Evolutionary conservation across 2,888 invertebrate species (phyloP).

Genomic region (Xestia rhomboidea): DNA sequence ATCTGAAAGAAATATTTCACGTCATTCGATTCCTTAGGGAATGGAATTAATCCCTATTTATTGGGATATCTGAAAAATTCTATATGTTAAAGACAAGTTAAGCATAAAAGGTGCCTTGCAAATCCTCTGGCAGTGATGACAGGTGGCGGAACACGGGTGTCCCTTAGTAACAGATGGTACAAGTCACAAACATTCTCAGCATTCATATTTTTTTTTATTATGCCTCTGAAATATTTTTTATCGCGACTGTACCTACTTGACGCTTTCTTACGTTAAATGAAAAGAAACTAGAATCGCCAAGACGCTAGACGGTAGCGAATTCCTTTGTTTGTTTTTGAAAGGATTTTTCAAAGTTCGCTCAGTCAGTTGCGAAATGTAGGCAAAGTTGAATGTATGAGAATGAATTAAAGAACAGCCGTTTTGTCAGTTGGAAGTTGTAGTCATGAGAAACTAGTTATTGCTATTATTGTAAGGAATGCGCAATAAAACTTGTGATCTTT

Average conservation of each 20-base stretch:
- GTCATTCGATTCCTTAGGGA: conserved; percentile 15
- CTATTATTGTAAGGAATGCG: conserved; percentile 7
- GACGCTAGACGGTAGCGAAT: background rate
- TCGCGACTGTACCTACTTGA: background rate
- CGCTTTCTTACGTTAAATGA: background rate
- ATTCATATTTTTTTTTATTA: conserved; percentile 13
- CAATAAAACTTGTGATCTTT: conserved; percentile 12
- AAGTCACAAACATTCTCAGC: conserved; percentile 53
- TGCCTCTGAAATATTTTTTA: background rate
- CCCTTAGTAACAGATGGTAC: conserved; percentile 51
- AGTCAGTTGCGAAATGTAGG: conserved; percentile 9
- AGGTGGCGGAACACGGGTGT: conserved; percentile 68
- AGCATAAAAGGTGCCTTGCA: conserved; percentile 76
- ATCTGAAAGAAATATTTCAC: conserved; percentile 36
- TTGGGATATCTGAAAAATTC: conserved; percentile 66
- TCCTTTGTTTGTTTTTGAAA: conserved; percentile 24
- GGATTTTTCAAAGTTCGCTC: background rate
- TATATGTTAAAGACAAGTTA: conserved; percentile 81
- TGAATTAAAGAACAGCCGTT: conserved; percentile 14
- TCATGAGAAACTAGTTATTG: conserved; percentile 29
- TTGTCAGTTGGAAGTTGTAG: conserved; percentile 20
- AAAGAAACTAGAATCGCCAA: conserved; percentile 34
- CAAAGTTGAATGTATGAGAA: background rate
- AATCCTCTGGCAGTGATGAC: conserved; percentile 71
- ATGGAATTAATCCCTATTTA: conserved; percentile 50